phyloP scores from a whole-genome alignment of 1,140 invertebrate species.

The Anagrus nilaparvatae region DNA sequence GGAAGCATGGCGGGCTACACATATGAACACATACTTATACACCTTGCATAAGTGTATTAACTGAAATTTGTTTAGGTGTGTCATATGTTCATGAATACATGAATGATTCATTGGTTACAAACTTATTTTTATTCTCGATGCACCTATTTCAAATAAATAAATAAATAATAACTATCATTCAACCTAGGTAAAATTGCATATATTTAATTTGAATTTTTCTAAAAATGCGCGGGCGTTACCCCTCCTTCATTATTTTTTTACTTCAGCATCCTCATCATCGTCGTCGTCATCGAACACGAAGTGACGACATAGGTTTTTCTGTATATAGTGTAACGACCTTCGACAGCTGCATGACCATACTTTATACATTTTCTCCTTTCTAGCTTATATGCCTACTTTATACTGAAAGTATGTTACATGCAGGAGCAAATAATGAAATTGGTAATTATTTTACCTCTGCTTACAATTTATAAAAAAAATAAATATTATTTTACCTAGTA shows the following conservation, averaged over 20 bases:
- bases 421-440: no score
- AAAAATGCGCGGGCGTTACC: neutral
- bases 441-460: no score
- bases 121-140: constrained; percentile 11
- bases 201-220: no score
- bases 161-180: no score
- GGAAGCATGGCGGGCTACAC: no score
- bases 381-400: constrained; percentile 6
- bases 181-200: no score
- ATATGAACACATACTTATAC: no score
- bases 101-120: neutral
- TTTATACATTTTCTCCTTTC: neutral
- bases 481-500: no score
- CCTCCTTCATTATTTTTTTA: neutral
- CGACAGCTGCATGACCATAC: neutral
- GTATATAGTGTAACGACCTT: no score
- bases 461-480: no score
- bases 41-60: no score
- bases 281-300: neutral
- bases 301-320: neutral
- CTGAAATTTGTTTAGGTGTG: neutral
- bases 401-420: constrained; percentile 1
- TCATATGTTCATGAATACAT: neutral
- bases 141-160: neutral
- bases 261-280: neutral